Conservation (phyloP, 2,888 invertebrate species). For the Ophion obscuratus region DNA sequence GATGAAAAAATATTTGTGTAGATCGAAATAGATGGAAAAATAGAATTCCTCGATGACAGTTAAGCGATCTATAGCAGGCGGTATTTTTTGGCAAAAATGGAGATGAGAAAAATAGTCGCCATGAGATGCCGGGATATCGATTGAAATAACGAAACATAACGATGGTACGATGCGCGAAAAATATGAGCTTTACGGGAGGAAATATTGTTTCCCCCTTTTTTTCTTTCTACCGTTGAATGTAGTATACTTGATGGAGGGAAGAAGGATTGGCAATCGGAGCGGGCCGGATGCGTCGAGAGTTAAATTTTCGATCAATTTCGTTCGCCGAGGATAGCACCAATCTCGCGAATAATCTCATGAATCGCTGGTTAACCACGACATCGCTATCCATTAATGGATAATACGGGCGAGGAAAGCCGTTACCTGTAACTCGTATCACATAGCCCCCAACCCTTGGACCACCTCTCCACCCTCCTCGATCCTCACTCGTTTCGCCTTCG, state of each 20-base stretch:
- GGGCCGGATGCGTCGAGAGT: slow-evolving; percentile 48
- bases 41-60: too few relatives aligned
- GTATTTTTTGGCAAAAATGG: too few relatives aligned
- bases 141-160: not conserved
- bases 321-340: slow-evolving; percentile 67
- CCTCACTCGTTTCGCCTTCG: slow-evolving; percentile 44
- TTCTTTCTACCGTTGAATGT: slow-evolving; percentile 38
- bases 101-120: too few relatives aligned
- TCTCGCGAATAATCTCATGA: slow-evolving; percentile 80
- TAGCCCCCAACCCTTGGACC: not conserved
- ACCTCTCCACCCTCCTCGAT: slow-evolving; percentile 35
- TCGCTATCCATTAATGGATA: slow-evolving; percentile 80
- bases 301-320: slow-evolving; percentile 59
- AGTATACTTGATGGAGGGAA: slow-evolving; percentile 50
- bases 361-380: slow-evolving; percentile 77
- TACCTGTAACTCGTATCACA: slow-evolving; percentile 66
- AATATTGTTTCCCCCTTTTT: too few relatives aligned
- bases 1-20: too few relatives aligned
- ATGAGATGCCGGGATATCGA: too few relatives aligned
- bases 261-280: slow-evolving; percentile 35
- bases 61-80: too few relatives aligned
- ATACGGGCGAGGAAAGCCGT: slow-evolving; percentile 71
- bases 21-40: too few relatives aligned
- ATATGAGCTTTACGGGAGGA: too few relatives aligned
- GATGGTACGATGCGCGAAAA: too few relatives aligned